phyloP scores from a whole-genome alignment of 2,888 invertebrate genomes.

The Ypsolopha sequella region DNA sequence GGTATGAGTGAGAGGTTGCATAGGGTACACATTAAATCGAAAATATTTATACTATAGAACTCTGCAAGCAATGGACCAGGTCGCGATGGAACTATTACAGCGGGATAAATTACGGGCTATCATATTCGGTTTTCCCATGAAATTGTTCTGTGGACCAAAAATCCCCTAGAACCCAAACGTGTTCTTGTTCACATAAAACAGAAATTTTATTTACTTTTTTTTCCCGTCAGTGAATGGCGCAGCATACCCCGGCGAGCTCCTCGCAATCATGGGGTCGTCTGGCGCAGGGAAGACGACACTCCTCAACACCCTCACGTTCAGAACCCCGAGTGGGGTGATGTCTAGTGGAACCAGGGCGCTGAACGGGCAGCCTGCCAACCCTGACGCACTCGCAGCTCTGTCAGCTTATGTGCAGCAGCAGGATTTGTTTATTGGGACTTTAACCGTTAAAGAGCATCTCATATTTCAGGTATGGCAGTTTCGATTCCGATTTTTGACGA shows the following conservation, averaged over 20 bases:
- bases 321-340: conserved; percentile 78
- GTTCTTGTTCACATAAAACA: background rate
- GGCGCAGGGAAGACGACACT: conserved; percentile 97
- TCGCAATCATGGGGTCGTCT: conserved; percentile 90
- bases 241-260: conserved; percentile 86
- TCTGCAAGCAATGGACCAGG: too few species aligned
- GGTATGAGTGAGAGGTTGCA: too few species aligned
- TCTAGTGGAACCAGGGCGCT: conserved; percentile 72
- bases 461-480: conserved; percentile 78
- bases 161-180: too few species aligned
- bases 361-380: conserved; percentile 83
- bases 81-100: too few species aligned
- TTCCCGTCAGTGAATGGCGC: conserved; percentile 77
- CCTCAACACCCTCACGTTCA: conserved; percentile 88
- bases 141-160: too few species aligned
- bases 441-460: conserved; percentile 91
- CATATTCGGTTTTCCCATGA: too few species aligned
- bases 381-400: conserved; percentile 78
- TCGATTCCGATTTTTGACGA: too few species aligned
- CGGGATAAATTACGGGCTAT: too few species aligned
- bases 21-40: too few species aligned
- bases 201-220: background rate
- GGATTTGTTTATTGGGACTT: conserved; percentile 90
- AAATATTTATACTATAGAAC: too few species aligned
- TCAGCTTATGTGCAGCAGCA: conserved; percentile 96